Evolutionary conservation across 2,888 invertebrate species (phyloP), one percentile per base, ranked within the genome.

Genomic region (Globia sparganii): DNA sequence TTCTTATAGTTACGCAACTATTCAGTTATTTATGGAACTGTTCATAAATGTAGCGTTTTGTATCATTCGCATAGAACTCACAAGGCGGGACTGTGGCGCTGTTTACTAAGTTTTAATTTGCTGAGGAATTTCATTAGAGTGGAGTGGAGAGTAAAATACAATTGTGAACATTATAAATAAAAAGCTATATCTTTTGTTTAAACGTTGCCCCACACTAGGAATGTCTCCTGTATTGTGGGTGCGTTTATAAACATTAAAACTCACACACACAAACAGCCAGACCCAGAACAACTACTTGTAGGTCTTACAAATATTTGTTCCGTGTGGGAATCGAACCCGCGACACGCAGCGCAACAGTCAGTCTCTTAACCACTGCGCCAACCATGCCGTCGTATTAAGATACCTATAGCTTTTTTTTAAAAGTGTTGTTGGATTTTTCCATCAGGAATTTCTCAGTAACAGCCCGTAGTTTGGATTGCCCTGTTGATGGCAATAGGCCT

Each of bases 1-100:
- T 88, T 88, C 87, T 87, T 86, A 88, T 82, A 84, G 81, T 87
- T 87, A 88, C 87, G 83, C 70, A 90, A 90, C 89, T 90, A 89
- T 89, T 86, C 74, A 83, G 84, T 87, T 90, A 91, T 90, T 90
- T 90, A 90, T 88, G 84, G 84, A 81, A 81, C 31, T 69, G 69
- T 85, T 82, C 86, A 82, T 84, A 82, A 85, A 78, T 66, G 66
- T 81, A 78, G 49, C 66, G 71, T 73, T 86, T 75, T 69, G 86
- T 86, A 86, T 83, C 78, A 62, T 72, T 78, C 43, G 58, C 68
- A 65, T 62, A 43, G 53, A 49, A 58, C 37, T 62, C 46, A 21
- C 67, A 56, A 56, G 72, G 13, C 81, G 56, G n/a, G 56, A 64
- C 13, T n/a, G 70, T 37, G 74, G 70, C 78, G 56, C 40, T 66